These are phyloP conservation scores for Drosophila paulistorum DNA, from an alignment of 1,140 invertebrate species.

Conservation along the genomic window DNA sequence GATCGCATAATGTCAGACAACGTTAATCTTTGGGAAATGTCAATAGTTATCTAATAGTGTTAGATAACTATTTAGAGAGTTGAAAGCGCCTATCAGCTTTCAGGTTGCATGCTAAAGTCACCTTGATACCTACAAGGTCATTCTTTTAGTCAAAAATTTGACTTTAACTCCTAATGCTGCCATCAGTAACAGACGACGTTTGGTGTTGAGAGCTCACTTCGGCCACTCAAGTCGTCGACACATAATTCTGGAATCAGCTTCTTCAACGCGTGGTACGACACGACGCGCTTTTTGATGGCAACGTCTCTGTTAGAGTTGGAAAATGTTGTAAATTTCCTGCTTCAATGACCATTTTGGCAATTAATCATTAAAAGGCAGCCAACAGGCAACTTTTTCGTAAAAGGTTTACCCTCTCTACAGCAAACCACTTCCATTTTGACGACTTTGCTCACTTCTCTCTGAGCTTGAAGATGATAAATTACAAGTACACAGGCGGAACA, in stretches of 20 bases:
- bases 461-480: constrained; percentile 71
- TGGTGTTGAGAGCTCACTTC: too few species aligned
- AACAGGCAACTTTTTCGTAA: constrained; percentile 47
- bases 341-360: constrained; percentile 66
- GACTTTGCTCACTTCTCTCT: constrained; percentile 23
- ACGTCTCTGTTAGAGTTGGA: constrained; percentile 39
- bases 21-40: neutral
- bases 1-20: neutral
- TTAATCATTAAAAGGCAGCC: constrained; percentile 64
- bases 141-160: neutral
- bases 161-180: neutral
- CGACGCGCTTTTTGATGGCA: constrained; percentile 41
- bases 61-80: neutral
- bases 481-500: constrained; percentile 66
- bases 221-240: neutral
- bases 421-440: constrained; percentile 5
- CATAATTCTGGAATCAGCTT: neutral
- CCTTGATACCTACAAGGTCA: constrained; percentile 1
- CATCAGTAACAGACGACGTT: constrained; percentile 20
- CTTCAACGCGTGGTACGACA: neutral
- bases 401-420: constrained; percentile 42
- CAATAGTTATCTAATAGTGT: neutral
- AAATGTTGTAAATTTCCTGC: constrained; percentile 66
- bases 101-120: neutral
- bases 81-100: too few species aligned